A percentile compares a stretch with the other conserved stretches of the same genome.
Evolutionary conservation across 1,140 invertebrate genomes (phyloP).

Genomic region (Ostrea edulis): DNA sequence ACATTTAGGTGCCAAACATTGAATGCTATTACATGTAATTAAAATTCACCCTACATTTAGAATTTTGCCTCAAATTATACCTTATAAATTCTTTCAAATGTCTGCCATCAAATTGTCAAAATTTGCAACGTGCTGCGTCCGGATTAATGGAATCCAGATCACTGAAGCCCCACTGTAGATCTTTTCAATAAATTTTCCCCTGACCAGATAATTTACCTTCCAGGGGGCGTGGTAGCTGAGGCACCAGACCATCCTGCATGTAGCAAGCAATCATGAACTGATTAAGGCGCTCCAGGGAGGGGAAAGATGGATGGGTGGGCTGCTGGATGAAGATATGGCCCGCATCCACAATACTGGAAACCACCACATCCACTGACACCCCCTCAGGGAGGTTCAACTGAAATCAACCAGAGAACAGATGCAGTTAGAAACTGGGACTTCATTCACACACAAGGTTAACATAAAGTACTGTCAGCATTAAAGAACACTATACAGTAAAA

Average conservation of each 20-base stretch:
- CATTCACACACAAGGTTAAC: no score
- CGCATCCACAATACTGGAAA: slow-evolving; percentile 90
- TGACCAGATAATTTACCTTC: slow-evolving; percentile 72
- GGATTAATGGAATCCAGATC: no score
- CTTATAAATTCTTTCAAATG: no score
- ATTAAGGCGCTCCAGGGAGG: slow-evolving; percentile 88
- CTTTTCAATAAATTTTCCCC: background rate
- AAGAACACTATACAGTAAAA: no score
- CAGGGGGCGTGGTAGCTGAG: slow-evolving; percentile 81
- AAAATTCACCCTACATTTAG: no score
- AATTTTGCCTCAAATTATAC: no score
- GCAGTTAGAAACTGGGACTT: no score
- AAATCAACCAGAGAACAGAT: slow-evolving; percentile 67
- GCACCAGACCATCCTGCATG: slow-evolving; percentile 77
- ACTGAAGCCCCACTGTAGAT: no score
- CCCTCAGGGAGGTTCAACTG: slow-evolving; percentile 92
- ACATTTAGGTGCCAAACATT: background rate
- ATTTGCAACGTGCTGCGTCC: no score
- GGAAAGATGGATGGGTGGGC: slow-evolving; percentile 94
- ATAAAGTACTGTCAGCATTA: no score
- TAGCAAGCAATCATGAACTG: slow-evolving; percentile 82
- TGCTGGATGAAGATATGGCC: slow-evolving; percentile 95
- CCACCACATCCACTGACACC: slow-evolving; percentile 94
- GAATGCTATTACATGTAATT: background rate
- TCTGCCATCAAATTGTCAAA: no score